These are phyloP conservation scores for Rhagoletis pomonella DNA, from an alignment of 1,140 invertebrate genomes.

Conservation along the genomic window DNA sequence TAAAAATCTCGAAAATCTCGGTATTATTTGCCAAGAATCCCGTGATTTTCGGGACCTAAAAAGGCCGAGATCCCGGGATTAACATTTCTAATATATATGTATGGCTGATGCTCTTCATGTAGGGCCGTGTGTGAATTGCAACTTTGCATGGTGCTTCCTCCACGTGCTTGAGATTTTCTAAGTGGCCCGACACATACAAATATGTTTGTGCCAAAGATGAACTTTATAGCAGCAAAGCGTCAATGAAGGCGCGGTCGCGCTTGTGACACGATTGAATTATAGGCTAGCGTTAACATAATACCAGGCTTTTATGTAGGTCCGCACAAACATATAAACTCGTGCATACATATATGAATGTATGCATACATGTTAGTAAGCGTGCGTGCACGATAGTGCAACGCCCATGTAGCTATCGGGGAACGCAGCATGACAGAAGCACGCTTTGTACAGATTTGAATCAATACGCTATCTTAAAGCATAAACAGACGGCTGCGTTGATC, in stretches of 20 bases:
- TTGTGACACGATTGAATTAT: background rate
- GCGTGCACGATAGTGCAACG: background rate
- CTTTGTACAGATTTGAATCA: too few relatives aligned
- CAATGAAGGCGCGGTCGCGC: background rate
- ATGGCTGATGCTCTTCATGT: too few relatives aligned
- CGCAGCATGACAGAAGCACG: too few relatives aligned
- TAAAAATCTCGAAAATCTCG: too few relatives aligned
- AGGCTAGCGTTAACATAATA: background rate
- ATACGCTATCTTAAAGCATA: too few relatives aligned
- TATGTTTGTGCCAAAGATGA: background rate
- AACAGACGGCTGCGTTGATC: too few relatives aligned
- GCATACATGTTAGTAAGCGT: background rate
- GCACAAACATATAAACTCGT: background rate
- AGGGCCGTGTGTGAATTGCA: background rate
- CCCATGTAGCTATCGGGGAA: background rate
- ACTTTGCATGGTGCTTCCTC: background rate
- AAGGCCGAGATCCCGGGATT: too few relatives aligned
- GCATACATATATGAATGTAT: background rate
- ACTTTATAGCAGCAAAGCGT: background rate
- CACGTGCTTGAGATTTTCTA: background rate
- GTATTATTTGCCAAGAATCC: too few relatives aligned
- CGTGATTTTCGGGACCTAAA: too few relatives aligned
- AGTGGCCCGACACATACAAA: background rate
- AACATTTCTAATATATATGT: too few relatives aligned
- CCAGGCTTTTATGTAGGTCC: background rate